Conservation (phyloP, 2,113 vertebrate species). For the Silurus glanis region DNA sequence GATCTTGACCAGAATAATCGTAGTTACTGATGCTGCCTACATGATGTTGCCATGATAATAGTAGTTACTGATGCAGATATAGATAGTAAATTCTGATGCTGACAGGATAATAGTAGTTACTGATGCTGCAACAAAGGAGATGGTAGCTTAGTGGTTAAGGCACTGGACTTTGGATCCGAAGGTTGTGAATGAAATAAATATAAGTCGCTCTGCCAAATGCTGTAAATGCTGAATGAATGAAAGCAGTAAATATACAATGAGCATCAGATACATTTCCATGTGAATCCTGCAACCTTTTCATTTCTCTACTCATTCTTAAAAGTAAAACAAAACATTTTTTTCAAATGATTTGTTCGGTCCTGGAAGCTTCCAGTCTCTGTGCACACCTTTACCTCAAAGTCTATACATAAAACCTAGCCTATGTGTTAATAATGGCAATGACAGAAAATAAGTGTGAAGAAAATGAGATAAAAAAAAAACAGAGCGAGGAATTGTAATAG, state of each 20-base stretch:
- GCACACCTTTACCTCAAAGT: neutral
- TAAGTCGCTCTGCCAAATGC: too few species aligned
- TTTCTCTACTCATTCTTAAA: neutral
- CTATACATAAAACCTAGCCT: neutral
- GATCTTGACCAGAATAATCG: too few species aligned
- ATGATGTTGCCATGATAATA: neutral
- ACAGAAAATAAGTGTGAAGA: neutral
- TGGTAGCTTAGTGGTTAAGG: too few species aligned
- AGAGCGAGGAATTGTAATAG: neutral
- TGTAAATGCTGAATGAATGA: neutral
- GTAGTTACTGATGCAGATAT: neutral
- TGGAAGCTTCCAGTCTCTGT: neutral
- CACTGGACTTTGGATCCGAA: too few species aligned
- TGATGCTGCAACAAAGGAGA: neutral
- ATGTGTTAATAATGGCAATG: conserved; percentile 19
- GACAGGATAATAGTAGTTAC: neutral
- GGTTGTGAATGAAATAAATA: too few species aligned
- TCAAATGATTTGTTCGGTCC: neutral
- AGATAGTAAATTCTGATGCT: neutral
- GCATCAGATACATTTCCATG: neutral
- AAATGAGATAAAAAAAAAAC: neutral
- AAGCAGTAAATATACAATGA: neutral
- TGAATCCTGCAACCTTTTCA: neutral
- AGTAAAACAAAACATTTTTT: neutral
- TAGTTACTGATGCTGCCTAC: too few species aligned